Evolutionary conservation across 2,113 vertebrate genomes (phyloP).

Genomic region (Oplegnathus fasciatus): DNA sequence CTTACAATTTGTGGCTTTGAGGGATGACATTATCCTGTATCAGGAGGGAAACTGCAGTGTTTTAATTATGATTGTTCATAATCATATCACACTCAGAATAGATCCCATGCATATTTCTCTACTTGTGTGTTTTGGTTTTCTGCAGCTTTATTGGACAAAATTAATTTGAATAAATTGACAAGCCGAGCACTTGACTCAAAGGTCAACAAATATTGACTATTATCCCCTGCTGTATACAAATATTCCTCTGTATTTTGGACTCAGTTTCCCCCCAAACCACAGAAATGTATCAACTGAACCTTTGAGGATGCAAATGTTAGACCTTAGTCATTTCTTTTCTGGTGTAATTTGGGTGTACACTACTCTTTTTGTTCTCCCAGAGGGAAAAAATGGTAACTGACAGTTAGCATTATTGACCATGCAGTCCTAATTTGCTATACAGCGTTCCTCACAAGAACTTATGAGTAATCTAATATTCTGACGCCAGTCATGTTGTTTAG

Average conservation of each 20-base stretch:
- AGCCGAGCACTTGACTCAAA: neutral
- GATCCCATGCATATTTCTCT: neutral
- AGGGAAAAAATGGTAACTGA: neutral
- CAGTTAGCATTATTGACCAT: conserved; percentile 8
- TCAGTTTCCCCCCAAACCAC: neutral
- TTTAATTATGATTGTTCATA: neutral
- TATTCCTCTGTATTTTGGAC: neutral
- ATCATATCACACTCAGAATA: neutral
- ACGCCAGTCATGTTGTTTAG: neutral
- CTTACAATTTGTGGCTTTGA: neutral
- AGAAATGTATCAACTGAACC: neutral
- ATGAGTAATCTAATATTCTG: conserved; percentile 48
- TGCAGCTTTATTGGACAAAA: neutral
- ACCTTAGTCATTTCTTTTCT: neutral
- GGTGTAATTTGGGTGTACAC: neutral
- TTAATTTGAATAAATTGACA: neutral
- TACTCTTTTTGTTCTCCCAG: neutral
- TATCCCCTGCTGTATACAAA: neutral
- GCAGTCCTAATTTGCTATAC: conserved; percentile 28
- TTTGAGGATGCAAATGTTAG: neutral
- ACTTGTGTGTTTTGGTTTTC: neutral
- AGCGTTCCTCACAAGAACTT: conserved; percentile 11
- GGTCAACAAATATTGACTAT: too few relatives aligned
- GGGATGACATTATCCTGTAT: neutral
- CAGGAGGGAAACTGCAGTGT: neutral